Evolutionary conservation across 2,888 invertebrate genomes (phyloP).

Genomic region (Rotaria magnacalcarata): DNA sequence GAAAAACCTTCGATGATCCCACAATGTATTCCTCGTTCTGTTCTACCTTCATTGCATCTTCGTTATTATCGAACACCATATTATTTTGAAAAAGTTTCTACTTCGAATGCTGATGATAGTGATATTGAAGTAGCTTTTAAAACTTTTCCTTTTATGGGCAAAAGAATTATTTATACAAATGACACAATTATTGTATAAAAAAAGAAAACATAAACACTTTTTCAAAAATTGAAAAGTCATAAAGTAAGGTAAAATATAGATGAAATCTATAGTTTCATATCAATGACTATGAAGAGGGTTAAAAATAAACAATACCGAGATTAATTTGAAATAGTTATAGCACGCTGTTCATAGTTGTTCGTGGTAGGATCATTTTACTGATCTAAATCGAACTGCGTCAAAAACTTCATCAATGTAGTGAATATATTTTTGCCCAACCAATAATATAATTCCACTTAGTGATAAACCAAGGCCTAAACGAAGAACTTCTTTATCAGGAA

Average conservation of each 20-base stretch:
- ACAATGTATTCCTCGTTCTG: not conserved
- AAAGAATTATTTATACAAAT: not conserved
- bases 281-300: not conserved
- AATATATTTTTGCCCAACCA: not conserved
- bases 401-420: conserved; percentile 34
- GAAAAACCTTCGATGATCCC: not conserved
- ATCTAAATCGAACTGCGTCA: not conserved
- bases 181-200: not conserved
- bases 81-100: not conserved
- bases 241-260: not conserved
- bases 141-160: too few species aligned
- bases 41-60: not conserved
- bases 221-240: not conserved
- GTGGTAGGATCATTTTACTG: not conserved
- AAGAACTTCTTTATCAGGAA: not conserved
- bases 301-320: not conserved
- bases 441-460: not conserved
- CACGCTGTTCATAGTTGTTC: not conserved
- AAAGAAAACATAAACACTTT: not conserved
- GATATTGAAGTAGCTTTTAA: not conserved
- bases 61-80: not conserved
- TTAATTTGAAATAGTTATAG: not conserved
- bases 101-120: not conserved
- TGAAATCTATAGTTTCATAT: not conserved
- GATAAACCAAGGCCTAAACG: conserved; percentile 12